A percentile compares a stretch with the other conserved stretches of the same genome.
These are phyloP conservation scores for Cromileptes altivelis DNA, from an alignment of 2,113 vertebrate species.

Conservation along the genomic window DNA sequence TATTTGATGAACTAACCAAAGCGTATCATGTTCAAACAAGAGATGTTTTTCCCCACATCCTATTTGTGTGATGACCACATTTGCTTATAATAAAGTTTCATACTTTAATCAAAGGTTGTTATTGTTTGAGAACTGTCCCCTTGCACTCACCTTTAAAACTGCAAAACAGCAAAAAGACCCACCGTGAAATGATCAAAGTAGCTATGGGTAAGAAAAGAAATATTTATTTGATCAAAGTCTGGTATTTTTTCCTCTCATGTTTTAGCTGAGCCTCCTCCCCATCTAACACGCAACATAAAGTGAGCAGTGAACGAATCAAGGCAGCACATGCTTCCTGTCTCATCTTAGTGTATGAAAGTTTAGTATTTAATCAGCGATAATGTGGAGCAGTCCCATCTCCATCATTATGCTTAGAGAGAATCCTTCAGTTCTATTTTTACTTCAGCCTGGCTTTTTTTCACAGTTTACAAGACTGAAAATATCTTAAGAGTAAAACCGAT, in stretches of 20 bases:
- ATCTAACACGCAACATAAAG: background rate
- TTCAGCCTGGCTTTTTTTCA: conserved; percentile 11
- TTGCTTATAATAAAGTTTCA: background rate
- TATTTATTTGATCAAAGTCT: conserved; percentile 6
- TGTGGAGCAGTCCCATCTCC: conserved; percentile 24
- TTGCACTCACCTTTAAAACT: background rate
- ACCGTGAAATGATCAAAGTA: background rate
- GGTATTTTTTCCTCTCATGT: background rate
- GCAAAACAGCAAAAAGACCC: background rate
- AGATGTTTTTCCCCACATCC: background rate
- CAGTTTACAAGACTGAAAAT: background rate
- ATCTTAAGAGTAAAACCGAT: conserved; percentile 9
- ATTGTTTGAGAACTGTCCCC: background rate
- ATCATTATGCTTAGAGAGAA: conserved; percentile 8
- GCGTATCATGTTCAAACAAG: background rate
- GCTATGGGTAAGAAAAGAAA: background rate
- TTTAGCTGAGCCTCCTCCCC: background rate
- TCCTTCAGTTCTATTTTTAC: background rate
- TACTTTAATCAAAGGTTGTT: background rate
- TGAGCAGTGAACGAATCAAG: conserved; percentile 40
- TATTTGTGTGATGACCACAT: background rate
- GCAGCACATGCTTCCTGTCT: conserved; percentile 35
- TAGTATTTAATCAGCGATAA: conserved; percentile 51
- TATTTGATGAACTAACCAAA: background rate
- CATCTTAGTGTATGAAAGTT: conserved; percentile 16